These are phyloP conservation scores for Mustela lutreola DNA, from an alignment of 2,113 vertebrate genomes.

Conservation along the genomic window DNA sequence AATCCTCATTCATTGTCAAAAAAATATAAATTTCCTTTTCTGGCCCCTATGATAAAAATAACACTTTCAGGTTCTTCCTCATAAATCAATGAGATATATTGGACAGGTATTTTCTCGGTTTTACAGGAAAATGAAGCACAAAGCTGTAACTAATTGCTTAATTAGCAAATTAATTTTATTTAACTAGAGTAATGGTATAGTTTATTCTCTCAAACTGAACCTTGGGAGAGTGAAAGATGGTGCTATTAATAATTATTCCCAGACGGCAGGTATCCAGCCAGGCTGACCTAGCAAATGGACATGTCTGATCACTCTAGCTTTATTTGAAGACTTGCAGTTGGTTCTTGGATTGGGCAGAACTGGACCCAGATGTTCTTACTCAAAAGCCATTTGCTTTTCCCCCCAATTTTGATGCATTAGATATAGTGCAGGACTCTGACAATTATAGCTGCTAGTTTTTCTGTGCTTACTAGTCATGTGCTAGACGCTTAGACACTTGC, in stretches of 20 bases:
- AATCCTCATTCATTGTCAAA: conserved; percentile 35
- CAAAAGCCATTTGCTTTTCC: background rate
- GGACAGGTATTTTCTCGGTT: background rate
- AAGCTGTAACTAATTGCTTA: background rate
- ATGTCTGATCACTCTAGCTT: background rate
- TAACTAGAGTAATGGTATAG: background rate
- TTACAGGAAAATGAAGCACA: conserved; percentile 24
- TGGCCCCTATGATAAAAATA: background rate
- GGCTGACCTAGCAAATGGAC: background rate
- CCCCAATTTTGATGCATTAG: background rate
- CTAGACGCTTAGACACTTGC: background rate
- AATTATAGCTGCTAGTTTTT: background rate
- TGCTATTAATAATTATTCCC: conserved; percentile 29
- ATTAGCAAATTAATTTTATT: conserved; percentile 55
- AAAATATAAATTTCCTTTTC: conserved; percentile 42
- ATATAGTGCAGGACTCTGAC: background rate
- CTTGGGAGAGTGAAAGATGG: background rate
- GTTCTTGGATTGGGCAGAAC: background rate
- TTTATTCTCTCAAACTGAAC: background rate
- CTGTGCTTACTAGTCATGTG: background rate
- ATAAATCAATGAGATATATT: conserved; percentile 8
- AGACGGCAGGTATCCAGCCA: background rate
- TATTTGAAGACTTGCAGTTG: background rate
- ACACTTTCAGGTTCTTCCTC: background rate
- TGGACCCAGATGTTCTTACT: background rate